Percentiles rank a stretch among this genome's conserved stretches.
Evolutionary conservation across 2,113 vertebrate genomes (phyloP).

Genomic region (Marcusenius ussheri): DNA sequence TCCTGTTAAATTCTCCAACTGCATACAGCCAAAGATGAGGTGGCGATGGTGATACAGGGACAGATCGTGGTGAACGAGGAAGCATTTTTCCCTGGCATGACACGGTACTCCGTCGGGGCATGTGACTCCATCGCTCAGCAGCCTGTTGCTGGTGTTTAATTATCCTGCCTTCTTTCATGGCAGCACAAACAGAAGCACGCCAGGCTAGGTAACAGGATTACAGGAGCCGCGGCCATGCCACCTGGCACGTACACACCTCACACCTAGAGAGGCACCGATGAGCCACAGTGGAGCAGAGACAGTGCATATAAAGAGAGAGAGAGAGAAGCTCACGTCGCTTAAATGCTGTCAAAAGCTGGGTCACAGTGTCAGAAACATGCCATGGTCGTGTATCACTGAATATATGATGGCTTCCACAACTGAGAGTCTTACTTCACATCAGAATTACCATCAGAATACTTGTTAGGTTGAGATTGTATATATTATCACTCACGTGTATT

Average conservation of each 20-base stretch:
- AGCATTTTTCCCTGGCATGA: neutral
- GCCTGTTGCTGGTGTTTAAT: neutral
- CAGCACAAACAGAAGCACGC: constrained; percentile 10
- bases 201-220: constrained; percentile 2
- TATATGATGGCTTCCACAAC: neutral
- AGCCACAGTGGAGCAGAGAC: neutral
- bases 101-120: neutral
- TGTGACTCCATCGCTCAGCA: neutral
- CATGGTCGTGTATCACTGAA: too few species aligned
- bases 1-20: neutral
- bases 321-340: too few species aligned
- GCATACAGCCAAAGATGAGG: neutral
- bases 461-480: too few species aligned
- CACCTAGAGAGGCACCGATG: neutral
- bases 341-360: neutral
- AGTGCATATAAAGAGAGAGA: neutral
- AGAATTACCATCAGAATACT: neutral
- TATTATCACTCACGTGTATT: too few species aligned
- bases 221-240: neutral
- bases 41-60: neutral
- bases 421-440: neutral
- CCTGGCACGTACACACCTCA: neutral
- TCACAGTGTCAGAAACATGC: neutral
- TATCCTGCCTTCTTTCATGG: neutral
- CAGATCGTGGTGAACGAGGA: neutral